Evolutionary conservation across 1,140 invertebrate genomes (phyloP), one percentile per base, ranked within the genome.

Genomic region (Episyrphus balteatus): DNA sequence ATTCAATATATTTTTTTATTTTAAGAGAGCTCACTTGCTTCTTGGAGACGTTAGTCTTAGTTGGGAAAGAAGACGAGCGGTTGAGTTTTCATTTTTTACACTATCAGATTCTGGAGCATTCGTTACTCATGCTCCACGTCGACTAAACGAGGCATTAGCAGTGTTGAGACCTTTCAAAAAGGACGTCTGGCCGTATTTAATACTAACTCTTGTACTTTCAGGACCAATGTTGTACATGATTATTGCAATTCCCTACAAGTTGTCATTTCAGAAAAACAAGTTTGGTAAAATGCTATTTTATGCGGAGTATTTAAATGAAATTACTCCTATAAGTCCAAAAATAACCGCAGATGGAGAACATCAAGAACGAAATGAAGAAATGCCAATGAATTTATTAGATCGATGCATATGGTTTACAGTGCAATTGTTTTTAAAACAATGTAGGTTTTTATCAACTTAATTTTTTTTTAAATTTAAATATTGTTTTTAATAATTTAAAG

Each of bases 81-180:
- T 82, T 0, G 81, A 84, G 54, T 84, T 83, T 64, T 81, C 81
- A 0, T 83, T 83, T 55, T 70, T 82, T 38, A 83, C 81, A 1
- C 61, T 83, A 10, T 80, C 79, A 1, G 82, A 84, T 54, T 82
- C 78, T 39, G 81, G 79, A 11, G 80, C 81, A 0, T 84, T 84
- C 57, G 67, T 82, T 1, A 83, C 81, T 1, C 81, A 83, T 52
- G 78, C 81, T 0, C 81, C 81, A 0, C 74, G 78, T 11, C 74
- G 73, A 40, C 64, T 84, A 2, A 83, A 80, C 52, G 81, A 84
- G 59, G 81, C 81, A 3, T 56, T 83, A 11, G 81, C 81, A 6
- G 72, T 84, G 9, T 71, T 83, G 49, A 68, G 81, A 48, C 81
- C 82, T 5, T 83, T 83, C 56, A 75, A 77, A 48, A 78, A 75